phyloP scores from a whole-genome alignment of 2,797 vertebrate genomes.

The Lagodon rhomboides region DNA sequence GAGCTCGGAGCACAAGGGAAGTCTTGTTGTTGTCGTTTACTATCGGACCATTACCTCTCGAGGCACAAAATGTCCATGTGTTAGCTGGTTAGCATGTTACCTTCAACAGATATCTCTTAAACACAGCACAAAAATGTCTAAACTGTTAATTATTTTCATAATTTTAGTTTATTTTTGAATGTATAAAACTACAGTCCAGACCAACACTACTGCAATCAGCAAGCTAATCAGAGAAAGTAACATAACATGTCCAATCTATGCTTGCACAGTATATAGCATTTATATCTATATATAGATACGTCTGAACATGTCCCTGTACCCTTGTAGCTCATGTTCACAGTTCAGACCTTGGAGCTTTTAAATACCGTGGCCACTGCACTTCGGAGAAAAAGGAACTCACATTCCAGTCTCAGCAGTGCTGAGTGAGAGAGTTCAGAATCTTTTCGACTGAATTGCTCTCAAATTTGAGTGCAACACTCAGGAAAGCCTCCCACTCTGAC shows the following conservation, averaged over 20 bases:
- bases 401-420: constrained; percentile 6
- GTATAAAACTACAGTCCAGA: neutral
- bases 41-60: too few species aligned
- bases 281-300: neutral
- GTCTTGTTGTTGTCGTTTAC: too few species aligned
- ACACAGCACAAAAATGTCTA: too few species aligned
- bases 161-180: too few species aligned
- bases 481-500: constrained; percentile 28
- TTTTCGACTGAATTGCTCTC: neutral
- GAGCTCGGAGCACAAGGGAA: too few species aligned
- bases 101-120: too few species aligned
- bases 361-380: neutral
- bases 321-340: neutral
- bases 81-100: too few species aligned
- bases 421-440: constrained; percentile 1
- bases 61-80: too few species aligned
- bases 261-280: neutral
- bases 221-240: neutral
- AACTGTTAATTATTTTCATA: too few species aligned
- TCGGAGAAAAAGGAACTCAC: neutral
- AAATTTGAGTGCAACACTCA: constrained; percentile 9
- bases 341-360: constrained; percentile 1
- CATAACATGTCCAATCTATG: neutral
- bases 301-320: too few species aligned
- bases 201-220: too few species aligned